Conservation (phyloP, 2,888 invertebrate genomes). For the Drosophila testacea region DNA sequence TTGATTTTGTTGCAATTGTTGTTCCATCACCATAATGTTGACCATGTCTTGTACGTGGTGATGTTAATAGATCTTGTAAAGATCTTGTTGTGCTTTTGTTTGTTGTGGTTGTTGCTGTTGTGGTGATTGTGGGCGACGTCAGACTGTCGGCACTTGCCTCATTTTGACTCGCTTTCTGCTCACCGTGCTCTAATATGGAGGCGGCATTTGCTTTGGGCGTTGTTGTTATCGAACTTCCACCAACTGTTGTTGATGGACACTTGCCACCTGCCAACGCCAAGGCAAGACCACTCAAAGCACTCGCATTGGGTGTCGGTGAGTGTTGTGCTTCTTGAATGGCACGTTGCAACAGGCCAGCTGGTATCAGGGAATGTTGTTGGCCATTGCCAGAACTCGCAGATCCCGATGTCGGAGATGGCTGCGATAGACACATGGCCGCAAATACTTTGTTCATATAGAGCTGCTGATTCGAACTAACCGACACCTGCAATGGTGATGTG, state of each 20-base stretch:
- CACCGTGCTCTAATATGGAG: slow-evolving; percentile 85
- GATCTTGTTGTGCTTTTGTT: slow-evolving; percentile 60
- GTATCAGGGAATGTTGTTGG: slow-evolving; percentile 77
- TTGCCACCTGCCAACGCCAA: slow-evolving; percentile 78
- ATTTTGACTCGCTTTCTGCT: slow-evolving; percentile 85
- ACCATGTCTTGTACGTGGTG: slow-evolving; percentile 73
- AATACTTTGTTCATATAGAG: slow-evolving; percentile 84
- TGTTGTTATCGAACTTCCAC: slow-evolving; percentile 26
- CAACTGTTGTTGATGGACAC: slow-evolving; percentile 51
- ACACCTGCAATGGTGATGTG: slow-evolving; percentile 79
- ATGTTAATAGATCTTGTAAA: slow-evolving; percentile 81
- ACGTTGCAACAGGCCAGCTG: slow-evolving; percentile 82
- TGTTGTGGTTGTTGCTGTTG: slow-evolving; percentile 1
- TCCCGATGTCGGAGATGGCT: slow-evolving; percentile 62
- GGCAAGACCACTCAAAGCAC: slow-evolving; percentile 77
- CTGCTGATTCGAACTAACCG: slow-evolving; percentile 78
- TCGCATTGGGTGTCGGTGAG: slow-evolving; percentile 71
- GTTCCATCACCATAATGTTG: slow-evolving; percentile 55
- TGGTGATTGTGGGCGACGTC: slow-evolving; percentile 81
- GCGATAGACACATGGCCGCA: slow-evolving; percentile 84
- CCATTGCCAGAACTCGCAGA: slow-evolving; percentile 6
- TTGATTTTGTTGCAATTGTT: slow-evolving; percentile 44
- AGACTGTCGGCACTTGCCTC: slow-evolving; percentile 86
- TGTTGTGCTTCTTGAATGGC: slow-evolving; percentile 81
- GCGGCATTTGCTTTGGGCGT: slow-evolving; percentile 75